phyloP scores from a whole-genome alignment of 2,797 vertebrate genomes.

The Lophotriccus pileatus region DNA sequence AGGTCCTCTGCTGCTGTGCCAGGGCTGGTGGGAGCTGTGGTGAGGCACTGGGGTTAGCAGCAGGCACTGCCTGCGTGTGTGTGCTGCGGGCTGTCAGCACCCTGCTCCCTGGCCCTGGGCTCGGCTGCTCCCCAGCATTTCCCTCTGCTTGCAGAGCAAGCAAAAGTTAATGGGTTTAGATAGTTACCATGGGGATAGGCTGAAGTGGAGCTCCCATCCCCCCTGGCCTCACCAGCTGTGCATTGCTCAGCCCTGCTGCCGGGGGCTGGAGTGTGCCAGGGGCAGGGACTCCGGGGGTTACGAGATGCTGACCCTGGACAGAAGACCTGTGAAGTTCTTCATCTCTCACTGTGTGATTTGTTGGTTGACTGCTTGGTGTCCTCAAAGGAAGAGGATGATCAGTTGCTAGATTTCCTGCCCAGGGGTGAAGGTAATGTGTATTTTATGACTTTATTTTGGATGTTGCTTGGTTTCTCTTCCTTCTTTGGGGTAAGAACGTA shows the following conservation, averaged over 20 bases:
- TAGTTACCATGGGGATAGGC: neutral
- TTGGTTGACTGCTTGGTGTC: neutral
- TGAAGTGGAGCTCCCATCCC: neutral
- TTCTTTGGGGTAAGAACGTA: neutral
- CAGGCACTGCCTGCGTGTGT: neutral
- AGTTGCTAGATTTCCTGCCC: neutral
- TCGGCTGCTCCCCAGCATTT: neutral
- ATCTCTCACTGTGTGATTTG: neutral
- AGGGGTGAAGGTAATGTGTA: neutral
- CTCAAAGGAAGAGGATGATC: neutral
- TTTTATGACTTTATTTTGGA: neutral
- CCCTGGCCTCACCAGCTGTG: neutral
- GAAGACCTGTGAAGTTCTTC: neutral
- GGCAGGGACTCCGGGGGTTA: neutral
- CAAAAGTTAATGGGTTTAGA: neutral
- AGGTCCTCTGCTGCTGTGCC: neutral
- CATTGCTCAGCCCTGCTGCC: rapidly evolving
- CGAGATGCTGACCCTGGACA: neutral
- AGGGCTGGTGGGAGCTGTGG: neutral
- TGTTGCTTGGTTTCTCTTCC: neutral
- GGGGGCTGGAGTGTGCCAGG: neutral
- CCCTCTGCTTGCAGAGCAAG: neutral
- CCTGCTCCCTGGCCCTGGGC: neutral
- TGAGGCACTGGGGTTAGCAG: neutral
- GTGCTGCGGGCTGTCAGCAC: neutral